Base-by-base conservation (phyloP, 2,888 invertebrate genomes). In the Fragum fragum region DNA sequence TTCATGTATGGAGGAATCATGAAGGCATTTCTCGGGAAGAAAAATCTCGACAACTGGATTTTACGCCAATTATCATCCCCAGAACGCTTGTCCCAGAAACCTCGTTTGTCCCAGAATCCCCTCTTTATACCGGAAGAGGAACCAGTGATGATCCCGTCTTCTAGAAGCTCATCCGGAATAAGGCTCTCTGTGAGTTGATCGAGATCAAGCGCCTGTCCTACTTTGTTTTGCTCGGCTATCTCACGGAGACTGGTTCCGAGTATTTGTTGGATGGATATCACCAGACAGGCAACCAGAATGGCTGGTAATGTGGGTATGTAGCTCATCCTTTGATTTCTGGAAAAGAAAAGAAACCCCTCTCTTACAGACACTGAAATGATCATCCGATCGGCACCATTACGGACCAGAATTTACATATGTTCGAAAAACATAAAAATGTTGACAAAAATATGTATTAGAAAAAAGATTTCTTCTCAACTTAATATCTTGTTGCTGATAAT, bases 81-180 rank as follows among this genome's bases (percentile, higher is more conserved):
- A 0, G 66, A 66, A n/a, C 83, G 61, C 68, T 79, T 83, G 68
- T 83, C 79, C 79, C 82, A 79, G 28, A 82, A 82, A 23, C 79
- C 82, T 26, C 82, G 59, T 57, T 82, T 82, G 42, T 82, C 82
- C 82, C 83, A 83, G 71, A 83, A 83, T 42, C 83, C 83, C 47
- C 83, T 52, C 55, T 83, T 79, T n/a, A 53, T 39, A 26, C 18
- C 70, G 2, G 79, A 53, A 39, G 36, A n/a, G 16, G 70, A 61
- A 26, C 32, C 7, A 7, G n/a, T 26, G 55, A 59, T 39, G 18
- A 32, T 42, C n/a, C 42, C 68, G n/a, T 55, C 59, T 32, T 75
- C 69, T 6, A 81, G 23, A 11, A 73, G 53, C 18, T 63, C 57
- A 6, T 73, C 61, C 0, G 47, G 71, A 9, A 81, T 18, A 53